Evolutionary conservation across 2,113 vertebrate genomes (phyloP), one percentile per base, ranked within the genome.

Genomic region (Lycocorax pyrrhopterus): DNA sequence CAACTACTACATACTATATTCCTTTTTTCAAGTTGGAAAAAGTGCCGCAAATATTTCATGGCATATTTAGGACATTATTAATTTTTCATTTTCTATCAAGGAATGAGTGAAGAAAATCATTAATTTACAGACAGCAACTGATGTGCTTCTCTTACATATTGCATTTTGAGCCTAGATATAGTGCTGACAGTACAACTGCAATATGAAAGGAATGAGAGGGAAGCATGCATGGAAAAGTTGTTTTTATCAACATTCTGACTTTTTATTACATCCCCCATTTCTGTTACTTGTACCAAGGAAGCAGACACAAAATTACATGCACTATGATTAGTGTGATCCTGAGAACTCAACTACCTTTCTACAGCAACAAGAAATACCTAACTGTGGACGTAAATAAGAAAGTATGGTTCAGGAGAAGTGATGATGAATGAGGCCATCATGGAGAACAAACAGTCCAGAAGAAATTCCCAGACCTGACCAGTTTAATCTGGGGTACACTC

Each of bases 81-180:
- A 91, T 86, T 94, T 96, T 96, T 94, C 83, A 95, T 94, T 95
- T 96, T 89, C 92, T 81, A 95, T 94, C 90, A 96, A 53, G 69
- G 49, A 92, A 90, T 6, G 25, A 73, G n/a, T 72, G 84, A 94
- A 93, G 68, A 94, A 94, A 93, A 90, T 87, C 64, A 90, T 90
- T 93, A 89, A 94, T 96, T 93, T 94, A 75, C 69, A 87, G 93
- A 94, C 66, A 95, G 73, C 21, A 35, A 87, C 46, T 92, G 73
- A 96, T 90, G 90, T 84, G 60, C 64, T 76, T 87, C 93, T 86
- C 83, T 81, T 87, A 75, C 18, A 71, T 92, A 81, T 19, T 89
- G 52, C 58, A 91, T 89, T 84, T 84, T 67, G 20, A 90, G 73
- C 56, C 76, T 62, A 87, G 79, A 81, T 80, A 78, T 23, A 1